Evolutionary conservation across 2,888 invertebrate genomes (phyloP), one percentile per base, ranked within the genome.

Genomic region (Macrosiphum euphorbiae): DNA sequence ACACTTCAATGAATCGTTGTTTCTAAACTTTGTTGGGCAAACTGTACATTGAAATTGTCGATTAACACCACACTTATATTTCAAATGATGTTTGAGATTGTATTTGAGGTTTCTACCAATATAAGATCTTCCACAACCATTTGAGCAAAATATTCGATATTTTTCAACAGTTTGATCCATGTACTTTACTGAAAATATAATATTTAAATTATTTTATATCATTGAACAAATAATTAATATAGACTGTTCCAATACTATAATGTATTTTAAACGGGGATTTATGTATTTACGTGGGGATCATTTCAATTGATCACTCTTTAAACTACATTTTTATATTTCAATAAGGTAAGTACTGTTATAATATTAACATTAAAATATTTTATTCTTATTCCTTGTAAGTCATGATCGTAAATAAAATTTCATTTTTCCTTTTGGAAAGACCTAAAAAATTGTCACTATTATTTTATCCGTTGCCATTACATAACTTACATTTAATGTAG

Each of bases 21-120:
- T 58, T 58, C 58, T 58, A 26, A 26, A 58, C 26, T 8, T 26
- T 26, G 8, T 58, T 58, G 1, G 95, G 94, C 96, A 96, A 94
- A 95, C 96, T 24, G 96, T 96, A 94, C 96, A 96, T 94, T 95
- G 95, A 95, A 96, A 96, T 94, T 95, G 95, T 26, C n/a, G 61
- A 8, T 78, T 26, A 55, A 61, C 4, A 28, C 47, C 47, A 28
- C 61, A 28, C n/a, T 7, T 20, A 8, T 78, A 35, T 8, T 28
- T 35, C 78, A 78, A 35, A 78, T 78, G 78, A 35, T 78, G 26
- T 16, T 35, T 78, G 78, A 35, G 78, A 78, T 78, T 78, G 8
- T 20, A 35, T 78, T 78, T 78, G 35, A 2, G 7, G 3, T 78
- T 35, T 78, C 16, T 67, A 20, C 90, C 47, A 26, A 20, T 47